Base-by-base conservation (phyloP, 2,113 vertebrate genomes). In the Thunnus maccoyii region DNA sequence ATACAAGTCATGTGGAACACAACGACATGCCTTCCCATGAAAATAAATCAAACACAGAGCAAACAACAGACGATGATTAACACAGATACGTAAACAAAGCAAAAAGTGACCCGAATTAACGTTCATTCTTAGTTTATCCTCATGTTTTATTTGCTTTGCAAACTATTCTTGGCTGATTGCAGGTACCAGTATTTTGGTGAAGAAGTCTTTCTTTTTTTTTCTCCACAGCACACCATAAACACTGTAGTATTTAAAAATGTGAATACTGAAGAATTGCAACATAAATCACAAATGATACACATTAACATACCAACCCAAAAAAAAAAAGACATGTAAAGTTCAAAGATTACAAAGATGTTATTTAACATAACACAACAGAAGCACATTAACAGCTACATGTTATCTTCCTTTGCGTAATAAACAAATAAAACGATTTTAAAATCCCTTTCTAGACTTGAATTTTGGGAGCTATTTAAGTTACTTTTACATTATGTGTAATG, bases 71-170 rank as follows among this genome's bases (percentile, higher is more conserved):
- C 20, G 14, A 66, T 22, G 27, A 82, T 6, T n/a, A 10, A 65
- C 27, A 30, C 51, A 32, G 27, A 13, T 18, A 44, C n/a, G 16
- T 12, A 30, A 58, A 54, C 17, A 72, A 27, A 4, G 62, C 65
- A 64, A 50, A 4, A 75, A 54, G 65, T 22, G 44, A 66, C 15
- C 20, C 50, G 36, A 44, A 63, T 56, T 15, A 2, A 27, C 10
- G 4, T 52, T 75, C 41, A 47, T 7, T 11, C 80, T 61, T 30
- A 55, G 69, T 68, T 87, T 62, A 82, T 90, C 88, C 60, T 88
- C 58, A 73, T 84, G 47, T 88, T 94, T 93, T 89, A 93, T 93
- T 94, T 88, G 89, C 86, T 87, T 91, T 89, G 86, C 90, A 94
- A 93, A 89, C 74, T 77, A 70, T 87, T 91, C 80, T 88, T 91